Evolutionary conservation across 2,113 vertebrate genomes (phyloP).

Genomic region (Gavia stellata): DNA sequence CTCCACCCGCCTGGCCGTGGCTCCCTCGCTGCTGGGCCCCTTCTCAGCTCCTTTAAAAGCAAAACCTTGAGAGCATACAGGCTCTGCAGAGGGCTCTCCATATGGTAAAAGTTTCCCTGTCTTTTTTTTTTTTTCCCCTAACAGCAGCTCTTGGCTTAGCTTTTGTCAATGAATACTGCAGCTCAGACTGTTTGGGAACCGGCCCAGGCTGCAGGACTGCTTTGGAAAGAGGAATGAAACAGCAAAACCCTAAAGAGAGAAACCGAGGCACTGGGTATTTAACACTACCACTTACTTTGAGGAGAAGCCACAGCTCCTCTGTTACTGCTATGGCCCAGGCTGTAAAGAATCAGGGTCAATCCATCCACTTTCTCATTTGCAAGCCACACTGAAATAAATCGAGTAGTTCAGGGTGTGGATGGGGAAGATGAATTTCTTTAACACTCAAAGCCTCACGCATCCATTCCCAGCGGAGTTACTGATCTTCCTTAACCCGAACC

Average conservation of each 20-base stretch:
- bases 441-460: not conserved
- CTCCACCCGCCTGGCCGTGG: fast-evolving
- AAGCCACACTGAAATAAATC: not conserved
- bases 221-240: not conserved
- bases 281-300: fast-evolving
- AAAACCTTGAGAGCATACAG: not conserved
- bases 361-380: not conserved
- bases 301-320: not conserved
- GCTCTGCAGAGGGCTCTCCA: not conserved
- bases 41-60: not conserved
- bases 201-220: not conserved
- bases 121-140: not conserved
- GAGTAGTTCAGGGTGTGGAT: not conserved
- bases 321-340: not conserved
- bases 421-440: not conserved
- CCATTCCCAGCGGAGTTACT: not conserved
- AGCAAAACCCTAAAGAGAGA: not conserved
- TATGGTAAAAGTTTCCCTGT: fast-evolving
- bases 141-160: not conserved
- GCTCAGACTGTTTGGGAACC: not conserved
- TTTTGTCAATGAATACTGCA: not conserved
- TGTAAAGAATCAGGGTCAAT: not conserved
- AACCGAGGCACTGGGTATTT: not conserved
- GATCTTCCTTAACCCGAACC: not conserved
- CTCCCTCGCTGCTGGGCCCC: not conserved